Evolutionary conservation across 1,140 invertebrate genomes (phyloP), one percentile per base, ranked within the genome.

Genomic region (Scaptodrosophila lebanonensis): DNA sequence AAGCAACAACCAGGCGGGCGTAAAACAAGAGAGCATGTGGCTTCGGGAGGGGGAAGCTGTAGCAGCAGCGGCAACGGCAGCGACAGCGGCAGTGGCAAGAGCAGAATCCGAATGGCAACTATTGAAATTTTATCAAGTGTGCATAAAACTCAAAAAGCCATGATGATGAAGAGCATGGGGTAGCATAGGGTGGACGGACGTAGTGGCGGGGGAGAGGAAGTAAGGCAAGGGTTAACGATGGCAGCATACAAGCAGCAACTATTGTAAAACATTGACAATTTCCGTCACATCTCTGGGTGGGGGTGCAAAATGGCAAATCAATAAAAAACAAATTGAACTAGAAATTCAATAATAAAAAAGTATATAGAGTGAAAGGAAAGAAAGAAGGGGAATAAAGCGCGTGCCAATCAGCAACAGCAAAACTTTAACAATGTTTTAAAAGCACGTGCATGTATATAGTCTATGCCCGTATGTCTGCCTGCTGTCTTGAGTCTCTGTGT

Each of bases 301-400:
- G 63, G 77, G 76, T 77, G 76, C 68, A 83, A 83, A 83, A 83
- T 83, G 77, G 76, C 76, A 72, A 84, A 83, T 83, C 77, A 83
- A 83, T 83, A 83, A 83, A n/a, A 83, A 83, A 83, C 77, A 83
- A 83, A 83, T 83, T 83, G 77, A 83, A 83, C 77, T 83, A 58
- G 76, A 83, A n/a, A 83, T 83, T 77, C 77, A 83, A 83, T 83
- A 83, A 83, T 69, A 83, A 76, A 73, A 40, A 40, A 42, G 48
- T 32, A 30, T 35, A 39, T 60, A 50, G 33, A 44, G 18, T 17
- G 42, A 35, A 30, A 13, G 17, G 53, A 50, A 51, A 13, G 50
- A 16, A 3, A 18, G n/a, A 4, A 5, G n/a, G 4, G 11, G 13
- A 8, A 25, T 8, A 2, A 25, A 40, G 27, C 16, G 33, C 53